Evolutionary conservation across 1,140 invertebrate species (phyloP), one percentile per base, ranked within the genome.

Genomic region (Globodera rostochiensis): DNA sequence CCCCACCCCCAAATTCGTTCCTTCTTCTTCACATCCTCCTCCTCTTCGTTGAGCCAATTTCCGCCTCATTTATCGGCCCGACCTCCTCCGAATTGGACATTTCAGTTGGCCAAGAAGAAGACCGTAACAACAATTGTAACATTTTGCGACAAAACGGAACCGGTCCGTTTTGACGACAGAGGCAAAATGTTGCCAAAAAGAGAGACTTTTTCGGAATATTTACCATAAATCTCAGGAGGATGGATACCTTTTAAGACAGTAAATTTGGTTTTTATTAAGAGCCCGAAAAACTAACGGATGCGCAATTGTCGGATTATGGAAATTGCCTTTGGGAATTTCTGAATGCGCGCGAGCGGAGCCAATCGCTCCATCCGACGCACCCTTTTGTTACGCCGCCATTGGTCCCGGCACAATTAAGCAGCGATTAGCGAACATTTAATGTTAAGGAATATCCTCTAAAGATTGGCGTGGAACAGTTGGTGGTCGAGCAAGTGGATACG

Each of bases 261-360:
- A 9, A 53, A 9, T 64, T 64, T 64, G 11, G 19, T 19, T 64
- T 64, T 64, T 64, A 36, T 19, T 15, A 64, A 64, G 83, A 84
- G 9, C n/a, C 49, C 45, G 78, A 87, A 15, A 67, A 80, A 6
- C 11, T 87, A 5, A 15, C 80, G 11, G 66, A 57, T 4, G 82
- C 81, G 21, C 73, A 85, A 21, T 64, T 81, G 64, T 78, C 86
- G 36, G 69, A 80, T 5, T 75, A 87, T 11, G 87, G 88, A 70
- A 77, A 87, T 50, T 88, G 87, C 73, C 47, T 88, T 6, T 88
- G 84, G 70, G 84, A 88, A 57, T 85, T 81, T 67, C 74, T 88
- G 36, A 36, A 82, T n/a, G 73, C 88, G 53, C 67, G 73, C 45
- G 86, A 86, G 47, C 73, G 64, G 25, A 79, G 70, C 36, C 71